phyloP scores from a whole-genome alignment of 1,140 invertebrate species.

The Neodiprion lecontei region DNA sequence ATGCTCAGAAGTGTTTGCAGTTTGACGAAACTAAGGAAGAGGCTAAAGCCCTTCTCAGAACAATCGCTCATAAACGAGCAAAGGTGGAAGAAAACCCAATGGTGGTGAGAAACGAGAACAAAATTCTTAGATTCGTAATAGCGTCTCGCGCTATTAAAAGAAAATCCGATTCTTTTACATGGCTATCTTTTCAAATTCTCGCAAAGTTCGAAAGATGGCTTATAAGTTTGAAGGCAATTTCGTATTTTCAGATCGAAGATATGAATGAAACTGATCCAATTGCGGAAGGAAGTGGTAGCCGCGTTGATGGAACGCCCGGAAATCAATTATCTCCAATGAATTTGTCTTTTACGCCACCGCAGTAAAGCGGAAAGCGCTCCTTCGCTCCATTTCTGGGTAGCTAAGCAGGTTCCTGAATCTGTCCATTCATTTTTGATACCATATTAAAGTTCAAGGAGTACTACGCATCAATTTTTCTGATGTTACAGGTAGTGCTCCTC shows the following conservation, averaged over 20 bases:
- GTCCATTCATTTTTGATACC: too few species aligned
- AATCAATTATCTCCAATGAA: conserved; percentile 59
- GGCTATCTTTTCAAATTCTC: neutral
- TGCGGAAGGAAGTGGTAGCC: conserved; percentile 39
- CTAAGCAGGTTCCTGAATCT: too few species aligned
- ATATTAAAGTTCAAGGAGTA: too few species aligned
- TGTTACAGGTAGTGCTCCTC: too few species aligned
- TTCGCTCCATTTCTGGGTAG: too few species aligned
- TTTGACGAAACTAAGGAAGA: conserved; percentile 90
- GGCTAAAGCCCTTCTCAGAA: conserved; percentile 85
- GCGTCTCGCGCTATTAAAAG: neutral
- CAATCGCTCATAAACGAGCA: conserved; percentile 75
- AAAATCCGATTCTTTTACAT: neutral
- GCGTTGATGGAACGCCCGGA: conserved; percentile 38
- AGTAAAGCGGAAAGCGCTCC: conserved; percentile 21
- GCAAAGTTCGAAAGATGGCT: neutral
- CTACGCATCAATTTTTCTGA: too few species aligned
- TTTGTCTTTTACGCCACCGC: conserved; percentile 53
- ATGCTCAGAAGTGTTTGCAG: conserved; percentile 92
- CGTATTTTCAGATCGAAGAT: conserved; percentile 50
- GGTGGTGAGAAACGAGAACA: conserved; percentile 49
- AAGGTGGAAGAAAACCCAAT: conserved; percentile 63
- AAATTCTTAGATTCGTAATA: neutral
- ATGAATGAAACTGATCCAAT: conserved; percentile 59
- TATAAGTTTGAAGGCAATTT: neutral